phyloP scores from a whole-genome alignment of 2,113 vertebrate species.

The Notiomystis cincta region DNA sequence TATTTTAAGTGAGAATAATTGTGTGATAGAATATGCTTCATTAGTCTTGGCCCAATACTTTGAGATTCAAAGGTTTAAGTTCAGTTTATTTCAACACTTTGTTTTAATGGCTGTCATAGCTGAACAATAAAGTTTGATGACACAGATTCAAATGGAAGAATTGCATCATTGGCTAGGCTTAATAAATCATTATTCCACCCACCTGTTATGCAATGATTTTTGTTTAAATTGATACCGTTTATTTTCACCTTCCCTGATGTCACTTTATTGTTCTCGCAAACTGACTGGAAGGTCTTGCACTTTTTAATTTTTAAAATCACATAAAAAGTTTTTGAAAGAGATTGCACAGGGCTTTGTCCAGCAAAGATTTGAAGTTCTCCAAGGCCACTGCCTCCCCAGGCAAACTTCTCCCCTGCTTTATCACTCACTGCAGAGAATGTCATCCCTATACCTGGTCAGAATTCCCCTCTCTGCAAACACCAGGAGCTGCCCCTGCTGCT shows the following conservation, averaged over 20 bases:
- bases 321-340: background rate
- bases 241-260: background rate
- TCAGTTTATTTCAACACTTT: background rate
- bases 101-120: background rate
- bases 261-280: background rate
- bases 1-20: background rate
- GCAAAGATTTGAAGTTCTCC: background rate
- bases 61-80: background rate
- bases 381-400: background rate
- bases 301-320: background rate
- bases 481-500: background rate
- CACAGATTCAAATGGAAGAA: background rate
- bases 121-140: background rate
- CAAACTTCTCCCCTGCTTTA: background rate
- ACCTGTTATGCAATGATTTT: background rate
- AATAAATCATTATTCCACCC: background rate
- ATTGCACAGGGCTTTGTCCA: background rate
- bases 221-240: background rate
- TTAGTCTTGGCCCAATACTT: background rate
- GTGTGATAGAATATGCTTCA: background rate
- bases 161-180: background rate
- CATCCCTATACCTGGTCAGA: background rate
- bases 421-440: background rate
- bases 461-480: background rate
- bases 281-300: background rate